Evolutionary conservation across 2,888 invertebrate genomes (phyloP), one percentile per base, ranked within the genome.

Genomic region (Cataglyphis albicans): DNA sequence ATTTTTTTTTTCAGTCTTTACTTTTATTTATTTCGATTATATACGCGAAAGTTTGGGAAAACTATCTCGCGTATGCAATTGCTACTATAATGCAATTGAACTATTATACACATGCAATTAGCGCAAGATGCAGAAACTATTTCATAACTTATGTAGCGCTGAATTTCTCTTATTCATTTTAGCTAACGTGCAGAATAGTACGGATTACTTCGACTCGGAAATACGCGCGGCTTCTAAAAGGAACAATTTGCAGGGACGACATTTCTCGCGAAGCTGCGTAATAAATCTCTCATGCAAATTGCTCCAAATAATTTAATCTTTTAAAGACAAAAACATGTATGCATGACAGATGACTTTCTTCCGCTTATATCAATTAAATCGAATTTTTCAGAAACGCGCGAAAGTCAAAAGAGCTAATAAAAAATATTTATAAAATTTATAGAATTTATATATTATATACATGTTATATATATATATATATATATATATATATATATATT

Each of bases 81-180:
- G 48, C 48, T 52, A 52, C 7, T 52, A 52, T 6, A n/a, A 52
- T n/a, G n/a, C 7, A 52, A 44, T 48, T 48, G 18, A 48, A 52
- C 48, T 52, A 52, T 52, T 70, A 84, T 75, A 61, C 59, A 57
- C 12, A 80, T 59, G 57, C 61, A 67, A 87, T 87, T 72, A 74
- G 25, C 1, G 9, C 29, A 10, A 63, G n/a, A 35, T 21, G 29
- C 1, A 15, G 63, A 48, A 83, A 72, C 52, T 67, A 57, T 59
- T 61, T 73, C 35, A 25, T 32, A 25, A 18, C 65, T 44, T 4
- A 29, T 29, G 35, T 48, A 32, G 44, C 15, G 3, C 18, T 48
- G 59, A 55, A 35, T 65, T 81, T 52, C 52, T 63, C 41, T 35
- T 41, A 64, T 81, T 81, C 81, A 73, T 67, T 81, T 68, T 81